Evolutionary conservation across 2,797 vertebrate species (phyloP).

Genomic region (Diglossa cyanea): DNA sequence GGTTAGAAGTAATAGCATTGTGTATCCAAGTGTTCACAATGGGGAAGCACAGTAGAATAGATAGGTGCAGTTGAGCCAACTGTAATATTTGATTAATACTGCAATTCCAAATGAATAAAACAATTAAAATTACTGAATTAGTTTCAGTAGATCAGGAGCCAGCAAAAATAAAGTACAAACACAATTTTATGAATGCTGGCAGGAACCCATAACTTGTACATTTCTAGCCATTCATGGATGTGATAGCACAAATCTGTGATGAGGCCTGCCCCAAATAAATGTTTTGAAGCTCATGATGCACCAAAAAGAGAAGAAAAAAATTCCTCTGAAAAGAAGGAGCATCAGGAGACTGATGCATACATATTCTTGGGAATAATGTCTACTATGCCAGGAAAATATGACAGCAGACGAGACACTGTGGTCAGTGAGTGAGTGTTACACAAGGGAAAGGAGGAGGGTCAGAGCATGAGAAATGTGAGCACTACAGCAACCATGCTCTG

Average conservation of each 20-base stretch:
- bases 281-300: background rate
- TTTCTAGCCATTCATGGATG: background rate
- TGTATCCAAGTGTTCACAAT: background rate
- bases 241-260: background rate
- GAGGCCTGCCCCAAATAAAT: background rate
- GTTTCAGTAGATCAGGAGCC: background rate
- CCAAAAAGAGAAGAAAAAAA: background rate
- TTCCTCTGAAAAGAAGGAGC: background rate
- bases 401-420: background rate
- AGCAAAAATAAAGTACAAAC: background rate
- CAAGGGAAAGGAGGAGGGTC: background rate
- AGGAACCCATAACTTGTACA: background rate
- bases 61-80: background rate
- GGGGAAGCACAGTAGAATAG: background rate
- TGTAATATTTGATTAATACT: background rate
- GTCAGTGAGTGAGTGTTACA: background rate
- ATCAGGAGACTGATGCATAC: fast-evolving
- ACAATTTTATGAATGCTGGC: background rate
- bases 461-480: fast-evolving
- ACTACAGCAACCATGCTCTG: background rate
- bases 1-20: background rate
- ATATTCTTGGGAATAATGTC: background rate
- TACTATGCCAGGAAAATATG: fast-evolving
- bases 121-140: background rate
- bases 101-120: background rate